phyloP scores from a whole-genome alignment of 2,888 invertebrate species.

The Nemurella pictetii region DNA sequence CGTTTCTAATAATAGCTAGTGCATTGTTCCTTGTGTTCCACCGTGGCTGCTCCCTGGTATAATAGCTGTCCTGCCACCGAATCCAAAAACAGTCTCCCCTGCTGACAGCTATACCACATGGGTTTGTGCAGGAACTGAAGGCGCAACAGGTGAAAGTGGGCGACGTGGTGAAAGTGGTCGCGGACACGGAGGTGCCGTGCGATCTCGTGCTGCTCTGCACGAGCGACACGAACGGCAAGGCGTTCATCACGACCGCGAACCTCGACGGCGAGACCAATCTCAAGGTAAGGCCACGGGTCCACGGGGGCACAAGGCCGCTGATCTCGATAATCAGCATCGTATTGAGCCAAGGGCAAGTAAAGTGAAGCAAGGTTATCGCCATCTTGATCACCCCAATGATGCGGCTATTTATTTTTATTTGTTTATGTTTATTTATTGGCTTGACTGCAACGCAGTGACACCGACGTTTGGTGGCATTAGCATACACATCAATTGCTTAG shows the following conservation, averaged over 20 bases:
- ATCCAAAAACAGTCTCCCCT: neutral
- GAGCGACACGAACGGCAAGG: conserved; percentile 68
- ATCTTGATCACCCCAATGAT: too few species aligned
- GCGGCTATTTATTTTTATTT: too few species aligned
- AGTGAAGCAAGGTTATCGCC: too few species aligned
- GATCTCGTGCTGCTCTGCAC: conserved; percentile 76
- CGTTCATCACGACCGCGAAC: conserved; percentile 83
- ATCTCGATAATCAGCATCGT: too few species aligned
- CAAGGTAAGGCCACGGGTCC: conserved; percentile 58
- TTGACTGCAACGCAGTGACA: too few species aligned
- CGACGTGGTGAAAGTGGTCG: conserved; percentile 70
- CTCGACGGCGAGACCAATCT: conserved; percentile 82
- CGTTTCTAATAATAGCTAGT: too few species aligned
- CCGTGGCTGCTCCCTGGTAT: too few species aligned
- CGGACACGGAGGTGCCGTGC: conserved; percentile 78
- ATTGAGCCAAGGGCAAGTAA: too few species aligned
- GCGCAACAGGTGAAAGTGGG: conserved; percentile 71
- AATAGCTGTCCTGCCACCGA: neutral
- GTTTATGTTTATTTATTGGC: too few species aligned
- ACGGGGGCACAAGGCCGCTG: neutral
- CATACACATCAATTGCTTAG: too few species aligned
- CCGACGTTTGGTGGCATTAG: too few species aligned
- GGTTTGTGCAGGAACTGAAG: conserved; percentile 57
- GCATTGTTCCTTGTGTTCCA: too few species aligned
- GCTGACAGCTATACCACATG: neutral